Evolutionary conservation across 2,888 invertebrate genomes (phyloP).

Genomic region (Linnaemya tessellans): DNA sequence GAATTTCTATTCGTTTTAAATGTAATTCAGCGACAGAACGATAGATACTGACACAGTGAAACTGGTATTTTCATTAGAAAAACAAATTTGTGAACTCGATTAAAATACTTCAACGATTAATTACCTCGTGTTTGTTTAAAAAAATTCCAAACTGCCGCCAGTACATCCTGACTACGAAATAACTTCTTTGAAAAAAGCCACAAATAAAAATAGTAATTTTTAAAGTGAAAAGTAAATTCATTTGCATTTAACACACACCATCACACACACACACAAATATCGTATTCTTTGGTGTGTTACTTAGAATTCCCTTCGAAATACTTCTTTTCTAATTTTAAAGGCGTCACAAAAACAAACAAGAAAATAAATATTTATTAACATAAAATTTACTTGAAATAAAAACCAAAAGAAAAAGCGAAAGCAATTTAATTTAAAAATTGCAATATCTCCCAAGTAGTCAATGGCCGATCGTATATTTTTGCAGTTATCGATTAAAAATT

Average conservation of each 20-base stretch:
- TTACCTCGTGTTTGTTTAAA: too few species aligned
- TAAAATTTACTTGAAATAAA: conserved; percentile 9
- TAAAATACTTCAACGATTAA: too few species aligned
- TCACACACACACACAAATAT: too few species aligned
- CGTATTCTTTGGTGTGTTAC: too few species aligned
- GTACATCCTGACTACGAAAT: not conserved
- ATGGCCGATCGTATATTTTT: conserved; percentile 6
- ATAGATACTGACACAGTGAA: too few species aligned
- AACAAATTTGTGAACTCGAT: too few species aligned
- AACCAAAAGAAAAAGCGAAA: conserved; percentile 36
- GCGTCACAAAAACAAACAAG: not conserved
- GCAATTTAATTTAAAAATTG: conserved; percentile 45
- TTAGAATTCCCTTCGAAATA: not conserved
- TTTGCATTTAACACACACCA: not conserved
- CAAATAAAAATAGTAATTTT: not conserved
- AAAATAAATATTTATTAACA: conserved; percentile 8
- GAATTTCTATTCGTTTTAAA: too few species aligned
- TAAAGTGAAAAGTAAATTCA: not conserved
- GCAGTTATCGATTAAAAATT: conserved; percentile 48
- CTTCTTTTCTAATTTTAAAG: conserved; percentile 1
- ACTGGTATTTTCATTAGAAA: too few species aligned
- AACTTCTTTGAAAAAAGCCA: not conserved
- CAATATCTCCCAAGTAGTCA: conserved; percentile 23
- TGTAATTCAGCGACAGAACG: too few species aligned
- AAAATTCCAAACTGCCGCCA: not conserved